Conservation (phyloP, 2,888 invertebrate species). For the Luperina nickerlii region DNA sequence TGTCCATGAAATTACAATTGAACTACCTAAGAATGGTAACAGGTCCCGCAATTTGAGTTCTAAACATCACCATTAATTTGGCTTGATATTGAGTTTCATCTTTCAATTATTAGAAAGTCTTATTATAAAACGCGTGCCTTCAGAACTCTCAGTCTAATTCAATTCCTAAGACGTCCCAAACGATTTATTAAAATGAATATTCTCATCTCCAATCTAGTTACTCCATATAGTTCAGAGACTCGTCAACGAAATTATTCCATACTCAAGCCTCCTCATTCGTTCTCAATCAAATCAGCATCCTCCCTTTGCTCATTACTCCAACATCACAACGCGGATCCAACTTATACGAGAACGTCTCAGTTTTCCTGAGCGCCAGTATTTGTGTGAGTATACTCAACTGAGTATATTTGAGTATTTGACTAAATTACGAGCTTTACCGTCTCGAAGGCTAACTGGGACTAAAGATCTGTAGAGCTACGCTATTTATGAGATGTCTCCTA, state of each 20-base stretch:
- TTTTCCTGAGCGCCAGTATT: slow-evolving; percentile 45
- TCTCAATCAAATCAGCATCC: slow-evolving; percentile 51
- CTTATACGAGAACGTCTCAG: slow-evolving; percentile 44
- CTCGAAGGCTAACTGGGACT: slow-evolving; percentile 57
- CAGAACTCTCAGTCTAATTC: slow-evolving; percentile 39
- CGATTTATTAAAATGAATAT: slow-evolving; percentile 55
- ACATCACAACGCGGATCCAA: slow-evolving; percentile 47
- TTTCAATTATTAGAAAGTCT: slow-evolving; percentile 17
- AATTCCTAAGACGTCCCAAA: slow-evolving; percentile 40
- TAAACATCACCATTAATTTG: not conserved
- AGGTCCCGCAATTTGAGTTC: not conserved
- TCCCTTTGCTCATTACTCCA: slow-evolving; percentile 55
- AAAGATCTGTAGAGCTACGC: slow-evolving; percentile 58
- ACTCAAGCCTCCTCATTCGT: slow-evolving; percentile 51
- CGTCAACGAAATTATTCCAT: slow-evolving; percentile 57
- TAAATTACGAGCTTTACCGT: slow-evolving; percentile 65
- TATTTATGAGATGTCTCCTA: slow-evolving; percentile 63
- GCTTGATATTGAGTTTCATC: slow-evolving; percentile 4
- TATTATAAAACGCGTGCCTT: slow-evolving; percentile 17
- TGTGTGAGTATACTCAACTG: slow-evolving; percentile 43
- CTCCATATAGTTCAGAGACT: slow-evolving; percentile 52
- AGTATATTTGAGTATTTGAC: slow-evolving; percentile 66
- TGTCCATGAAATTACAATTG: not conserved
- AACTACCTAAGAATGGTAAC: not conserved
- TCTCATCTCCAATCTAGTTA: slow-evolving; percentile 51